A percentile compares a stretch with the other conserved stretches of the same genome.
These are phyloP conservation scores for Prosapia bicincta DNA, from an alignment of 2,888 invertebrate genomes.

Conservation along the genomic window DNA sequence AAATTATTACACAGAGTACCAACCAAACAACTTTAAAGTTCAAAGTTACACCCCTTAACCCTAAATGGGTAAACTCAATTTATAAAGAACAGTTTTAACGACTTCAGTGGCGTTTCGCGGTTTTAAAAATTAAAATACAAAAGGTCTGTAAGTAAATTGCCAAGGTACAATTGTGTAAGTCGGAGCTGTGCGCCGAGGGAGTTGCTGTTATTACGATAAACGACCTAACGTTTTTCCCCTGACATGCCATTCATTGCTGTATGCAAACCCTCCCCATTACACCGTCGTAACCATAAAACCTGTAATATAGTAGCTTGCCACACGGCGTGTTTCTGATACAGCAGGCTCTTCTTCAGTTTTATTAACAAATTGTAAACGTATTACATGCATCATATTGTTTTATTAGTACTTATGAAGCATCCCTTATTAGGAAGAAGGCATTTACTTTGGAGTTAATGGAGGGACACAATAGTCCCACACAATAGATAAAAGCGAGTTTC, in stretches of 20 bases:
- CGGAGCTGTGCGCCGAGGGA: not conserved
- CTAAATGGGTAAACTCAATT: not conserved
- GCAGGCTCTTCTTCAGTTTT: not conserved
- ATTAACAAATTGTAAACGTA: not conserved
- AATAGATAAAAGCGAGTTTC: no score
- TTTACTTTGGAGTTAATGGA: no score
- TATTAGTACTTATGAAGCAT: no score
- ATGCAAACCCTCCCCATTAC: conserved; percentile 9
- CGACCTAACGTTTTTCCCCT: not conserved
- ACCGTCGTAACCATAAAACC: conserved; percentile 21
- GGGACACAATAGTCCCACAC: no score
- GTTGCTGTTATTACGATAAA: not conserved
- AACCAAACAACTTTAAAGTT: no score
- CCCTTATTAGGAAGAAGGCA: no score
- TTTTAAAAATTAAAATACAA: not conserved
- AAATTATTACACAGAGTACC: no score
- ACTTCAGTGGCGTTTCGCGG: not conserved
- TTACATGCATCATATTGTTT: no score
- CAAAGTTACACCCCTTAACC: no score
- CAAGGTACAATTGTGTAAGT: not conserved
- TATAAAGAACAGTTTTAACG: not conserved
- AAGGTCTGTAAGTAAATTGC: not conserved
- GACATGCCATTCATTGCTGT: not conserved
- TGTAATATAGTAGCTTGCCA: conserved; percentile 21
- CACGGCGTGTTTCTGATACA: not conserved